A percentile compares a stretch with the other conserved stretches of the same genome.
phyloP scores from a whole-genome alignment of 1,140 invertebrate species.

The Drosophila varians region DNA sequence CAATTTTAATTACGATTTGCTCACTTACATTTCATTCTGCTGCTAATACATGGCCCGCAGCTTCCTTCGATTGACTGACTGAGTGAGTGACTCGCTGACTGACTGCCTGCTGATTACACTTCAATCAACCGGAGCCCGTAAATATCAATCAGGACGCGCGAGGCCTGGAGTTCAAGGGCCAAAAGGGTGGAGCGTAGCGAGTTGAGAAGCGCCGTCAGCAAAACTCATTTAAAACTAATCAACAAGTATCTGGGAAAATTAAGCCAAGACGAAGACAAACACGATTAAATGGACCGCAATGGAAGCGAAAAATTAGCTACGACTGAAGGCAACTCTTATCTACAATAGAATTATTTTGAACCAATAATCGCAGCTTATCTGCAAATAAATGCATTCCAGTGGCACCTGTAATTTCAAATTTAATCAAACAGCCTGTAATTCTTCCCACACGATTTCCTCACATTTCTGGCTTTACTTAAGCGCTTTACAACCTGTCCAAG shows the following conservation, averaged over 20 bases:
- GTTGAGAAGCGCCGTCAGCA: slow-evolving; percentile 53
- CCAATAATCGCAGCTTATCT: neutral
- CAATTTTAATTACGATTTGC: slow-evolving; percentile 79
- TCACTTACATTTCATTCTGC: slow-evolving; percentile 75
- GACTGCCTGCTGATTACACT: slow-evolving; percentile 73
- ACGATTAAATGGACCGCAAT: slow-evolving; percentile 27
- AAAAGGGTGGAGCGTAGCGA: slow-evolving; percentile 30
- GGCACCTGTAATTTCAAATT: slow-evolving; percentile 16
- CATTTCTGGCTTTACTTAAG: slow-evolving; percentile 13
- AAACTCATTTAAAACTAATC: slow-evolving; percentile 82
- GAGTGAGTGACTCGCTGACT: slow-evolving; percentile 37
- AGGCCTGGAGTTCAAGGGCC: neutral
- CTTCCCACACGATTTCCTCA: slow-evolving; percentile 10
- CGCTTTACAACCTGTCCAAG: slow-evolving; percentile 40
- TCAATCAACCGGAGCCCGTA: slow-evolving; percentile 72
- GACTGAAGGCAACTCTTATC: neutral
- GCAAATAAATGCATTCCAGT: neutral
- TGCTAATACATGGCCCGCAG: slow-evolving; percentile 60
- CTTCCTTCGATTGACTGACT: slow-evolving; percentile 33
- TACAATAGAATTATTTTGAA: neutral
- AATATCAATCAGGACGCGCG: slow-evolving; percentile 65
- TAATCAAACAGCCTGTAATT: slow-evolving; percentile 1
- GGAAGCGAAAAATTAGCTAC: slow-evolving; percentile 5
- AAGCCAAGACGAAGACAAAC: slow-evolving; percentile 10
- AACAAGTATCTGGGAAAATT: slow-evolving; percentile 64